Base-by-base conservation (phyloP, 2,888 invertebrate species). In the Polymixis flavicincta region DNA sequence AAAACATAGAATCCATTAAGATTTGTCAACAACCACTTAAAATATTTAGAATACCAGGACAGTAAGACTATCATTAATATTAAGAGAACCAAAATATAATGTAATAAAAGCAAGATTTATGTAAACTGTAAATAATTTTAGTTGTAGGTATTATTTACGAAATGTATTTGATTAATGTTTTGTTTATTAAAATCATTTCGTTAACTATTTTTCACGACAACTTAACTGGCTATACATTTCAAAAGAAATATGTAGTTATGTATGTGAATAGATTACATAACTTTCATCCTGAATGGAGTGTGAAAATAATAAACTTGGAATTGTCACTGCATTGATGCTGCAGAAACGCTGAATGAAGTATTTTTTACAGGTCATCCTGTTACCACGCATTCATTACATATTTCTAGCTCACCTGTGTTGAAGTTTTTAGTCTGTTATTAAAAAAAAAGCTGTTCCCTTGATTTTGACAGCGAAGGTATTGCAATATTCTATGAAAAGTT, bases 11-110 rank as follows among this genome's bases (percentile, higher is more conserved):
- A 67, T 45, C 28, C 59, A 72, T 67, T 71, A 60, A 55, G 25
- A 64, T 73, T 73, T 67, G 63, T 84, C 55, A 72, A 19, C 25
- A 48, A 48, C 48, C 57, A 71, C 48, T 71, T 85, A 59, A 84
- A 85, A 76, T 61, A 73, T 64, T 57, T 61, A 1, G 13, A 22
- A 81, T 71, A 50, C 76, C 70, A 60, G 64, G 22, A 50, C 52
- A 84, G 50, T 32, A 60, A 37, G 28, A 57, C 42, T 63, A 13
- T 4, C 13, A 71, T 74, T 25, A 79, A 80, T 83, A 59, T 68
- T 6, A 60, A 68, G 4, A 19, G 17, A 2, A 14, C 7, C 5
- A 22, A 45, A 32, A n/a, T 45, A 59, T 17, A 66, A 37, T 48
- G 50, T 25, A 65, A 59, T 66, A 19, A 61, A 65, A 63, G n/a